These are phyloP conservation scores for Nymphalis c-album DNA, from an alignment of 2,888 invertebrate species.

Conservation along the genomic window DNA sequence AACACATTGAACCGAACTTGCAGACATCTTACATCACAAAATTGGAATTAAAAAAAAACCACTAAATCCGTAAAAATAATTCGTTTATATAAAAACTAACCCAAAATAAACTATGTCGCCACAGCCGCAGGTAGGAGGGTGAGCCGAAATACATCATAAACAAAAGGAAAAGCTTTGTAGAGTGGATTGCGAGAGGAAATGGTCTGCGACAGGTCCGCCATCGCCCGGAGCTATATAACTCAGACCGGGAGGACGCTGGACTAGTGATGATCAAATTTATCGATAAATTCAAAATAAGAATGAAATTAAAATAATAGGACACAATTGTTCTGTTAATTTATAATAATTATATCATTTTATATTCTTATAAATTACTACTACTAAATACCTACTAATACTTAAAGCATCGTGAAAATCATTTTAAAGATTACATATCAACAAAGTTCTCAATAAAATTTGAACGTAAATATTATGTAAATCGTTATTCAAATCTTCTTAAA, in stretches of 20 bases:
- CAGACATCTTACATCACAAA: not conserved
- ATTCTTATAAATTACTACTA: too few species aligned
- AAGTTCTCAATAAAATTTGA: too few species aligned
- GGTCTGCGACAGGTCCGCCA: conserved; percentile 46
- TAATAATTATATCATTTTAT: too few species aligned
- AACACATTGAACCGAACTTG: not conserved
- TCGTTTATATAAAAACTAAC: conserved; percentile 14
- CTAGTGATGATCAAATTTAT: conserved; percentile 17
- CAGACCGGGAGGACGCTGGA: conserved; percentile 32
- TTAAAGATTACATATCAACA: too few species aligned
- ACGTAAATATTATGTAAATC: too few species aligned
- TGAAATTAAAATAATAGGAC: too few species aligned
- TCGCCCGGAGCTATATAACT: conserved; percentile 45
- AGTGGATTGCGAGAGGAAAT: conserved; percentile 46
- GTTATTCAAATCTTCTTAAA: too few species aligned
- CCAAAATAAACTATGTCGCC: conserved; percentile 10
- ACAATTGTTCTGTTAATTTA: too few species aligned
- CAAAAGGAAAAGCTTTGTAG: conserved; percentile 37
- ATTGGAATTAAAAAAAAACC: not conserved
- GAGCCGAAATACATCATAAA: conserved; percentile 37
- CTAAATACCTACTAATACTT: too few species aligned
- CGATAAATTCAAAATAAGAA: not conserved
- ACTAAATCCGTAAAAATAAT: not conserved
- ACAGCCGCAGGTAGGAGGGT: conserved; percentile 21
- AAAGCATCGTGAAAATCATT: too few species aligned